Evolutionary conservation across 2,797 vertebrate species (phyloP).

Genomic region (Serranus cabrilla): DNA sequence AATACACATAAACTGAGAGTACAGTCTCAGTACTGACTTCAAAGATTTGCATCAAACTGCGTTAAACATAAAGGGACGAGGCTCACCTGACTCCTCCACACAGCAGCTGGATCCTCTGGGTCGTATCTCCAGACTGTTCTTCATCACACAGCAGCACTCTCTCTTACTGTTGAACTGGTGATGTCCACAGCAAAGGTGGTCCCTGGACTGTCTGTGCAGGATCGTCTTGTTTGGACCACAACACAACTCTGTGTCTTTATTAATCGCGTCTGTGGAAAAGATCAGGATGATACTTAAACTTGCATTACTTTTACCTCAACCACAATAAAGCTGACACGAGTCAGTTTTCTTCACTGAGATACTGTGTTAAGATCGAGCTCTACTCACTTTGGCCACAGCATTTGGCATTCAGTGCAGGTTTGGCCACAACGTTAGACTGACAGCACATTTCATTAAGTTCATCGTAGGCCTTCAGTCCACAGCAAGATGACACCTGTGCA

Average conservation of each 20-base stretch:
- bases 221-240: neutral
- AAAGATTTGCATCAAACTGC: neutral
- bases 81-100: rapidly evolving
- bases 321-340: neutral
- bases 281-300: neutral
- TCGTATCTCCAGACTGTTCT: rapidly evolving
- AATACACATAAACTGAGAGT: neutral
- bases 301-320: neutral
- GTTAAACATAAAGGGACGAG: neutral
- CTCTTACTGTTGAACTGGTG: neutral
- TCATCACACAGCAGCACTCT: neutral
- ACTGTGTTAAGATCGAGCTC: neutral
- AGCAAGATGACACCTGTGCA: conserved; percentile 39
- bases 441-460: conserved; percentile 61
- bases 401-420: neutral
- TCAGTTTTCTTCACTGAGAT: neutral
- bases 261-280: conserved; percentile 23
- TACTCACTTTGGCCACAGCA: conserved; percentile 59
- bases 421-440: neutral
- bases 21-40: neutral
- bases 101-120: neutral
- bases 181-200: conserved; percentile 32
- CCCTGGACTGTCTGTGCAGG: rapidly evolving
- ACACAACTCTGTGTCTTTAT: conserved; percentile 3
- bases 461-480: conserved; percentile 36